These are phyloP conservation scores for Tortricodes alternella DNA, from an alignment of 2,888 invertebrate genomes.

Conservation along the genomic window DNA sequence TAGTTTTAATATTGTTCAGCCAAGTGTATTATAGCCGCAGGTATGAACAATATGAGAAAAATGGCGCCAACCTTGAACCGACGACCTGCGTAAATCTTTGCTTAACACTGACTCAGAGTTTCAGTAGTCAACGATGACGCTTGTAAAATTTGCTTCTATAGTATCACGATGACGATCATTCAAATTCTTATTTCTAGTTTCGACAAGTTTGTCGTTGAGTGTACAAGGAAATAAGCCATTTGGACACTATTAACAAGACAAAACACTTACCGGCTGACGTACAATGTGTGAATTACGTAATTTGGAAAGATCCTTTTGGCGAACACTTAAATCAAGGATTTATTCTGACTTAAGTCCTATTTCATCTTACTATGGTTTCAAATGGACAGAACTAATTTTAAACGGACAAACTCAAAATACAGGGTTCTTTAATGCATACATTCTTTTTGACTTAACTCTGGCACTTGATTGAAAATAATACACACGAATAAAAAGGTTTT, in stretches of 20 bases:
- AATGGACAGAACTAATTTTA: too few species aligned
- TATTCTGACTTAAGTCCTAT: too few species aligned
- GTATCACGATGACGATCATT: not conserved
- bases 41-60: constrained; percentile 25
- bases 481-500: not conserved
- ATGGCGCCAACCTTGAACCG: constrained; percentile 46
- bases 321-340: not conserved
- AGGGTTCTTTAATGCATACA: too few species aligned
- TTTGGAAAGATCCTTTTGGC: not conserved
- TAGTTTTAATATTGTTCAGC: constrained; percentile 7
- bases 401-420: too few species aligned
- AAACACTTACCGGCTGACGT: not conserved
- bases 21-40: constrained; percentile 8
- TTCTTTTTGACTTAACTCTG: too few species aligned
- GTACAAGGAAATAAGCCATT: not conserved
- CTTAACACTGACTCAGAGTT: constrained; percentile 29
- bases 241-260: not conserved
- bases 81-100: constrained; percentile 36
- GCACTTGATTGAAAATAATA: not conserved
- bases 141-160: constrained; percentile 4
- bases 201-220: not conserved
- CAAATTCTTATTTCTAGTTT: not conserved
- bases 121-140: constrained; percentile 10
- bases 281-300: not conserved
- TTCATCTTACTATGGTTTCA: too few species aligned